A percentile compares a stretch with the other conserved stretches of the same genome.
phyloP scores from a whole-genome alignment of 2,113 vertebrate species.

The Lepisosteus oculatus region DNA sequence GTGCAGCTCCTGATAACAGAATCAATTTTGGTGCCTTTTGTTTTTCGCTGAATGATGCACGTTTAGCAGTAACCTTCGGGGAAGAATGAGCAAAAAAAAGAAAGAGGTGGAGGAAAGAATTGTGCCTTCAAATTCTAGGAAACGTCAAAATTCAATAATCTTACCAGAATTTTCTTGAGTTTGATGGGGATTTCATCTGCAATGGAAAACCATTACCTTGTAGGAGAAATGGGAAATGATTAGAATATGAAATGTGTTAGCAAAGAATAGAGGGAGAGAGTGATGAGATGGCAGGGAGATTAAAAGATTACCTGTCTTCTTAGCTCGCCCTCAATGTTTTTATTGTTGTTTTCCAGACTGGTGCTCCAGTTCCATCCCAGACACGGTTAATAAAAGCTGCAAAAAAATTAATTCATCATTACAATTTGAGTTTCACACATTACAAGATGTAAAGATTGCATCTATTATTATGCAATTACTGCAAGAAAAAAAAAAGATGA shows the following conservation, averaged over 20 bases:
- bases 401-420: too few species aligned
- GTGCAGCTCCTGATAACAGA: conserved; percentile 66
- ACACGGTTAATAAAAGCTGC: conserved; percentile 33
- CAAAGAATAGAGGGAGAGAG: conserved; percentile 41
- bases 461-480: too few species aligned
- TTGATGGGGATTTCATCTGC: conserved; percentile 45
- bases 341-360: conserved; percentile 36
- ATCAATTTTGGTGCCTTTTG: conserved; percentile 70
- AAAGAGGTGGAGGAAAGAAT: conserved; percentile 16
- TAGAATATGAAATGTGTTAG: conserved; percentile 66
- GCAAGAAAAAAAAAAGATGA: too few species aligned
- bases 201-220: conserved; percentile 43
- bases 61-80: conserved; percentile 77
- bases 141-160: conserved; percentile 64
- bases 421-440: too few species aligned
- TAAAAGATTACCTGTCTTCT: conserved; percentile 64
- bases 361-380: conserved; percentile 30
- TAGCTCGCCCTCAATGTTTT: conserved; percentile 49
- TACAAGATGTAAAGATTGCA: too few species aligned
- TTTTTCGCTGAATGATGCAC: conserved; percentile 85
- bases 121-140: conserved; percentile 41
- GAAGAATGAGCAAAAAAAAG: conserved; percentile 45
- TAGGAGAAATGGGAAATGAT: conserved; percentile 42
- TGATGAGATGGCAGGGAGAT: conserved; percentile 55
- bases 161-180: conserved; percentile 44